These are phyloP conservation scores for Amphimallon solstitiale DNA, from an alignment of 2,888 invertebrate genomes.

Conservation along the genomic window DNA sequence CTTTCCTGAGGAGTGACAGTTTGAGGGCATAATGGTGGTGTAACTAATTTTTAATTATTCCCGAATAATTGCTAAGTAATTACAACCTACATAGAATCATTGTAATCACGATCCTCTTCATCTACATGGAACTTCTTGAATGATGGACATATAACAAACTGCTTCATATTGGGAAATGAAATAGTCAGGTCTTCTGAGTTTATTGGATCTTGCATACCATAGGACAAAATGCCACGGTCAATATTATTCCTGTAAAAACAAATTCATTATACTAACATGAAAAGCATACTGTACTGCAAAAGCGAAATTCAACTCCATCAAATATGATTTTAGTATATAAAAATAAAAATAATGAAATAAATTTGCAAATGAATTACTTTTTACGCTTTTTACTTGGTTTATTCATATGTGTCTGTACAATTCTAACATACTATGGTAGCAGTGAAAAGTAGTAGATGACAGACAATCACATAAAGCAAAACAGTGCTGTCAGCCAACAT, in stretches of 20 bases:
- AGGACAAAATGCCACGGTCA: slow-evolving; percentile 9
- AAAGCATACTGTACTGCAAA: too few species aligned
- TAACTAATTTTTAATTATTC: not conserved
- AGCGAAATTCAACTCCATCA: too few species aligned
- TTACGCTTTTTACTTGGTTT: too few species aligned
- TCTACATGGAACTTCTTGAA: slow-evolving; percentile 36
- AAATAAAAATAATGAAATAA: too few species aligned
- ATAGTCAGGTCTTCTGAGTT: not conserved
- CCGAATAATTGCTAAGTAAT: not conserved
- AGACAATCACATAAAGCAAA: too few species aligned
- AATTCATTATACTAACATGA: too few species aligned
- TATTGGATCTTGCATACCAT: not conserved
- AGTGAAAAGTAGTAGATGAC: too few species aligned
- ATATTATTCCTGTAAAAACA: slow-evolving; percentile 8
- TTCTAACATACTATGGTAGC: too few species aligned
- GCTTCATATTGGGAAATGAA: not conserved
- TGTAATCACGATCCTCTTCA: slow-evolving; percentile 21
- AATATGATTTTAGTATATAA: too few species aligned
- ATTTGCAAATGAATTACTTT: too few species aligned
- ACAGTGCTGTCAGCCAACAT: too few species aligned
- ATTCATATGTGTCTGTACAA: too few species aligned
- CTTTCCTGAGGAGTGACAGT: not conserved
- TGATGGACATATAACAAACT: slow-evolving; percentile 24
- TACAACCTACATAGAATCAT: slow-evolving; percentile 14
- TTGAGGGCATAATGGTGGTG: not conserved